Evolutionary conservation across 2,888 invertebrate species (phyloP).

Genomic region (Rhamphomyia laevipes): DNA sequence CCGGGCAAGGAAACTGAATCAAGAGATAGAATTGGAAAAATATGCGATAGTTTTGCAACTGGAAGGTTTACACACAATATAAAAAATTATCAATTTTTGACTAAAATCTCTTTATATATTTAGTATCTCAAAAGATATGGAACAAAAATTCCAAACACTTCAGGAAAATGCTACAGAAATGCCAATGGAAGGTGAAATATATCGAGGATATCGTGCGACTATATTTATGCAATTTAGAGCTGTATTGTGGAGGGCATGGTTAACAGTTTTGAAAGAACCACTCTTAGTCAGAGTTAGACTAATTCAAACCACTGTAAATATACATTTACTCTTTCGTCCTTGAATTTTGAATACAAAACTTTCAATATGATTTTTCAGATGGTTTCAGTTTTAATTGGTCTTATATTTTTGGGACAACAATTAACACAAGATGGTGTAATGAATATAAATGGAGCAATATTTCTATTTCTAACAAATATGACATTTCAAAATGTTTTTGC

Average conservation of each 20-base stretch:
- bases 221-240: conserved; percentile 84
- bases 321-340: not conserved
- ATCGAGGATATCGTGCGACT: conserved; percentile 57
- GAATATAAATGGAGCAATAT: conserved; percentile 89
- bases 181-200: conserved; percentile 8
- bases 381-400: conserved; percentile 74
- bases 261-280: conserved; percentile 81
- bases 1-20: conserved; percentile 75
- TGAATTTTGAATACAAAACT: not conserved
- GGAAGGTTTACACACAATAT: conserved; percentile 26
- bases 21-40: conserved; percentile 61
- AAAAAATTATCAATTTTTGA: not conserved
- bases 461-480: conserved; percentile 82
- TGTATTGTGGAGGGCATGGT: conserved; percentile 82
- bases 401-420: conserved; percentile 75
- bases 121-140: conserved; percentile 30
- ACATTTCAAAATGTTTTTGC: conserved; percentile 93
- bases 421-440: conserved; percentile 79
- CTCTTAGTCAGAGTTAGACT: conserved; percentile 79
- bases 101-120: not conserved
- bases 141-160: conserved; percentile 25
- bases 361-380: conserved; percentile 46
- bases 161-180: conserved; percentile 17
- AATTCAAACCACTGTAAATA: conserved; percentile 75
- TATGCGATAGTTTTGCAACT: conserved; percentile 58